phyloP scores from a whole-genome alignment of 2,113 vertebrate genomes.

The Callithrix jacchus region DNA sequence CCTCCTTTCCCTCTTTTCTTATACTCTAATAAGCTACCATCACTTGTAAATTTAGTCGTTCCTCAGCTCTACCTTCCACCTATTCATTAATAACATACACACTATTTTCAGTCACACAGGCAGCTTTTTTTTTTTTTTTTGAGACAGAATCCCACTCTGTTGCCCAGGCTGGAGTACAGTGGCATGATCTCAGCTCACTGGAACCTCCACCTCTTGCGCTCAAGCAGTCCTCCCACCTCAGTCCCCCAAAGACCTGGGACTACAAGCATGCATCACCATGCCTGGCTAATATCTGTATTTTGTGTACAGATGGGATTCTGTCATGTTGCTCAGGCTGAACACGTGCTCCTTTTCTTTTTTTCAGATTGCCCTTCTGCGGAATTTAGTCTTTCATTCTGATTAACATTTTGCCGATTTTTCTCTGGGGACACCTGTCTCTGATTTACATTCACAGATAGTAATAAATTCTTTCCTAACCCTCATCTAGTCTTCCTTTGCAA shows the following conservation, averaged over 20 bases:
- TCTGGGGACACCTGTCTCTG: background rate
- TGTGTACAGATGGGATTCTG: too few relatives aligned
- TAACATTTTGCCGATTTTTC: background rate
- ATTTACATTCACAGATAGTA: background rate
- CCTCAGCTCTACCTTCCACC: background rate
- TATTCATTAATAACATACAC: background rate
- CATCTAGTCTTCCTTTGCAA: background rate
- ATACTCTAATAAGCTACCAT: background rate
- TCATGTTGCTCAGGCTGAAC: background rate
- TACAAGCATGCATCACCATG: too few relatives aligned
- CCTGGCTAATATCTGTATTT: too few relatives aligned
- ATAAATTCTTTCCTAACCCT: background rate
- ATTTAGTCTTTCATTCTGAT: background rate
- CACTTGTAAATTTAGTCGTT: background rate
- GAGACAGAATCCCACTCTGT: too few relatives aligned
- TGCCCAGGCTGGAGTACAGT: too few relatives aligned
- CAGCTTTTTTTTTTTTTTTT: background rate
- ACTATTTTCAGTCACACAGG: background rate
- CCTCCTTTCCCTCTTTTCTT: background rate
- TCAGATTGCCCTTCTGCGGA: background rate
- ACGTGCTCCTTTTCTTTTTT: background rate
- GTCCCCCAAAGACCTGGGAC: too few relatives aligned
- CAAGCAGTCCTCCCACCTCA: too few relatives aligned
- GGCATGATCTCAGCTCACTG: too few relatives aligned
- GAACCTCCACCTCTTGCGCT: too few relatives aligned